Percentiles rank a stretch among this genome's conserved stretches.
Conservation (phyloP, 2,888 invertebrate species). For the Nineta flava region DNA sequence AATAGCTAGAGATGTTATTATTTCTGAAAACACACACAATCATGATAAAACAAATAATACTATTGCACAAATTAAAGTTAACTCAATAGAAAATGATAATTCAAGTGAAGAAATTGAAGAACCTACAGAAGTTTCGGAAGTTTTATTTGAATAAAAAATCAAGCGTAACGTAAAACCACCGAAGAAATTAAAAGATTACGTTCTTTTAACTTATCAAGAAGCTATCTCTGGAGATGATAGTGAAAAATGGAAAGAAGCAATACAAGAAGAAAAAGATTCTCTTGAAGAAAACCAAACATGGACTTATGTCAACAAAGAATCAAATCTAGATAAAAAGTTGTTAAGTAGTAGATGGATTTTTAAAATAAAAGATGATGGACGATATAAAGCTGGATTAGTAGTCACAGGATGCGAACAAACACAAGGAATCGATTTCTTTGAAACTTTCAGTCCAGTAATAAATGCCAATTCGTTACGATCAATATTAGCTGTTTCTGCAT, state of each 20-base stretch:
- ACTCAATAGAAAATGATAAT: not conserved
- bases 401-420: too few species aligned
- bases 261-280: conserved; percentile 13
- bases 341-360: conserved; percentile 14
- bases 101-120: not conserved
- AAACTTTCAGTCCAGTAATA: conserved; percentile 2
- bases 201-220: not conserved
- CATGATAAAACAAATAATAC: not conserved
- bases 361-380: conserved; percentile 13
- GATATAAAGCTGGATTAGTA: conserved; percentile 13
- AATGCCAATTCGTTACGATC: not conserved
- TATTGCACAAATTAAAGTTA: not conserved
- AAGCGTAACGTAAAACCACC: too few species aligned
- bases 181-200: too few species aligned
- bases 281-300: conserved; percentile 13
- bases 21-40: not conserved
- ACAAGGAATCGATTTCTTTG: too few species aligned
- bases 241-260: conserved; percentile 7
- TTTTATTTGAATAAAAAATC: too few species aligned
- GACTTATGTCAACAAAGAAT: conserved; percentile 7
- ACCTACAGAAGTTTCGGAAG: not conserved
- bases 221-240: not conserved
- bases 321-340: conserved; percentile 10
- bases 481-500: conserved; percentile 7
- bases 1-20: conserved; percentile 11